Evolutionary conservation across 2,113 vertebrate species (phyloP).

Genomic region (Chaetodon trifascialis): DNA sequence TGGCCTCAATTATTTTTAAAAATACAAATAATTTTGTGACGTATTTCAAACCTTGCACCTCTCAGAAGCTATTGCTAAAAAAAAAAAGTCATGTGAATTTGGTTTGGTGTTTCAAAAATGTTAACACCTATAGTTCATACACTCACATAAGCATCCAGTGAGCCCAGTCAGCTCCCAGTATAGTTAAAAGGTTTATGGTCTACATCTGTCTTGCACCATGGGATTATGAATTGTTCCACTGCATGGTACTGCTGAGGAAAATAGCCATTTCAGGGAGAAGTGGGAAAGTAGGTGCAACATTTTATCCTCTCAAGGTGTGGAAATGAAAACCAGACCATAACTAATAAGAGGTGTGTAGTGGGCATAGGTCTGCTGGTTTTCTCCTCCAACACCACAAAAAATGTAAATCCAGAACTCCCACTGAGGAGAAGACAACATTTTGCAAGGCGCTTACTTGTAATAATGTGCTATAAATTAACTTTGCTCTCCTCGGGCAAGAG

Average conservation of each 20-base stretch:
- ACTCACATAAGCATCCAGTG: slow-evolving; percentile 2
- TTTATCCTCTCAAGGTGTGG: slow-evolving; percentile 66
- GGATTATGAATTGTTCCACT: slow-evolving; percentile 27
- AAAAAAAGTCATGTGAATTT: not conserved
- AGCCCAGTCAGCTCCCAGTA: not conserved
- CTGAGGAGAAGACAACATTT: not conserved
- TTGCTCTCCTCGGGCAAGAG: too few species aligned
- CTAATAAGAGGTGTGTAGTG: slow-evolving; percentile 40
- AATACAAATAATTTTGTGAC: not conserved
- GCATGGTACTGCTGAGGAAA: slow-evolving; percentile 53
- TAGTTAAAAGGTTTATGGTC: not conserved
- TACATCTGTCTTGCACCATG: slow-evolving; percentile 13
- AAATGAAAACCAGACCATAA: slow-evolving; percentile 73
- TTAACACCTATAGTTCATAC: slow-evolving; percentile 15
- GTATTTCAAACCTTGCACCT: not conserved
- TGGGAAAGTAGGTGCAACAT: slow-evolving; percentile 51
- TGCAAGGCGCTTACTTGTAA: not conserved
- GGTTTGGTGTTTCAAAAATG: slow-evolving; percentile 5
- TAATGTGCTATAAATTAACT: not conserved
- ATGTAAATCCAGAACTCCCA: not conserved
- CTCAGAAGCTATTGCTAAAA: not conserved
- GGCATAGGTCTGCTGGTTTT: slow-evolving; percentile 17
- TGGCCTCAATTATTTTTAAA: not conserved
- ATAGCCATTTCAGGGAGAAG: slow-evolving; percentile 26
- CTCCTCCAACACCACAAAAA: slow-evolving; percentile 1